Percentiles rank a stretch among this genome's conserved stretches.
phyloP scores from a whole-genome alignment of 2,797 vertebrate genomes.

The Eulemur coronatus region DNA sequence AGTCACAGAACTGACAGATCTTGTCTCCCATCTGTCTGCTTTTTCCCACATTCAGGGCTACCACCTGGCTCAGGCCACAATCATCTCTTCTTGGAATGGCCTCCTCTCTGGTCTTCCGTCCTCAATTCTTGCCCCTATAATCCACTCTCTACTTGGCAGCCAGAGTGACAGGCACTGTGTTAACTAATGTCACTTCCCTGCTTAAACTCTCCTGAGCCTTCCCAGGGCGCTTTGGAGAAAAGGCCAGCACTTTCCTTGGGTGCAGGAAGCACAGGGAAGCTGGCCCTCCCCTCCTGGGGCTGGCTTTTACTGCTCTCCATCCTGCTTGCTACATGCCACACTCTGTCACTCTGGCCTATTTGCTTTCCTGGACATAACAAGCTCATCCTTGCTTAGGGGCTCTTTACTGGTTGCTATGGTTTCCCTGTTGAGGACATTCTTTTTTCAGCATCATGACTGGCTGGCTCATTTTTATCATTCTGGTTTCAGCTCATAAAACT shows the following conservation, averaged over 20 bases:
- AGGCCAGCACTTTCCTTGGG: too few relatives aligned
- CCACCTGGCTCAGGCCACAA: background rate
- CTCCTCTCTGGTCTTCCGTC: background rate
- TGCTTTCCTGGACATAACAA: background rate
- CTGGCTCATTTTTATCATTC: background rate
- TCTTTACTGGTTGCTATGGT: background rate
- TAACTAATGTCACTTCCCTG: background rate
- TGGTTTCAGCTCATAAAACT: background rate
- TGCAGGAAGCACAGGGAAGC: background rate
- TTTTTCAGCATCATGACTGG: background rate
- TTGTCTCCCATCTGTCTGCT: too few relatives aligned
- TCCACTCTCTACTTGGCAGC: background rate
- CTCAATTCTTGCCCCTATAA: background rate
- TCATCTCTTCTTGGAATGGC: background rate
- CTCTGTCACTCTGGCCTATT: too few relatives aligned
- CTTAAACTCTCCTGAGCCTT: background rate
- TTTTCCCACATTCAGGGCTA: background rate
- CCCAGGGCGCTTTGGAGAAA: background rate
- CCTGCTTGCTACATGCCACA: fast-evolving
- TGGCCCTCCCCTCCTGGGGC: too few relatives aligned
- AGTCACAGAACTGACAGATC: background rate
- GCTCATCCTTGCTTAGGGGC: too few relatives aligned
- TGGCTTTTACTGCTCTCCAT: background rate
- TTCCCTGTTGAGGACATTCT: background rate
- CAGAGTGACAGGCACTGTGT: background rate